These are phyloP conservation scores for Allacma fusca DNA, from an alignment of 2,888 invertebrate species.

Conservation along the genomic window DNA sequence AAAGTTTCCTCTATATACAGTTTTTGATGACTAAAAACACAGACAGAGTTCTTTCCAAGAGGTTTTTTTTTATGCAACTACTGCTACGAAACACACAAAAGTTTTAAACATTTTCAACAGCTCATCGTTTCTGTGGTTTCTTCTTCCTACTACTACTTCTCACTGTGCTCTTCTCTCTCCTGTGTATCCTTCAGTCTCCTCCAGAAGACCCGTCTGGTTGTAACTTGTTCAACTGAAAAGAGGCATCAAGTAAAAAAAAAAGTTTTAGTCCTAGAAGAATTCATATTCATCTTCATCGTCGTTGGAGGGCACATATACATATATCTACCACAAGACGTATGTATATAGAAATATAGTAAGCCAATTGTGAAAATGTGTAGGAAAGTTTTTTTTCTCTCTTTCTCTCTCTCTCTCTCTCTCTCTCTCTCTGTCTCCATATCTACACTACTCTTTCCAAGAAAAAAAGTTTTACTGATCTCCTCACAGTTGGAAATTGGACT, in stretches of 20 bases:
- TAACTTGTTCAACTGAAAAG: slow-evolving; percentile 31
- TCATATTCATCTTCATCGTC: slow-evolving; percentile 40
- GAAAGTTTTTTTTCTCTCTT: slow-evolving; percentile 10
- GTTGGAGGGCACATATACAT: not conserved
- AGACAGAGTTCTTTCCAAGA: not conserved
- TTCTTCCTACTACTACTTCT: slow-evolving; percentile 11
- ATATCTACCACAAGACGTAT: not conserved
- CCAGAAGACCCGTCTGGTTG: slow-evolving; percentile 9
- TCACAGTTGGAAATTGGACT: slow-evolving; percentile 42
- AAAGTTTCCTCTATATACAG: not conserved
- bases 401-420: not conserved
- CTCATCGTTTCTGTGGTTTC: slow-evolving; percentile 10
- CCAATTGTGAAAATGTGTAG: slow-evolving; percentile 28
- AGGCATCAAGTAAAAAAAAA: slow-evolving; percentile 31
- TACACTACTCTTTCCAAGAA: no score
- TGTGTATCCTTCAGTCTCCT: not conserved
- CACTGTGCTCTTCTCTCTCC: not conserved
- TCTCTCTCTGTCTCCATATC: no score
- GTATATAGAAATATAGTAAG: not conserved
- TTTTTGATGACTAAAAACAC: slow-evolving; percentile 6
- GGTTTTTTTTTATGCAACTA: not conserved
- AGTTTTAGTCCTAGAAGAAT: slow-evolving; percentile 31
- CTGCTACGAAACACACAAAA: not conserved
- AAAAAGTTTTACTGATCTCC: slow-evolving; percentile 36
- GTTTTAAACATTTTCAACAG: slow-evolving; percentile 20